Base-by-base conservation (phyloP, 1,140 invertebrate species). In the Sminthurinus signatus region DNA sequence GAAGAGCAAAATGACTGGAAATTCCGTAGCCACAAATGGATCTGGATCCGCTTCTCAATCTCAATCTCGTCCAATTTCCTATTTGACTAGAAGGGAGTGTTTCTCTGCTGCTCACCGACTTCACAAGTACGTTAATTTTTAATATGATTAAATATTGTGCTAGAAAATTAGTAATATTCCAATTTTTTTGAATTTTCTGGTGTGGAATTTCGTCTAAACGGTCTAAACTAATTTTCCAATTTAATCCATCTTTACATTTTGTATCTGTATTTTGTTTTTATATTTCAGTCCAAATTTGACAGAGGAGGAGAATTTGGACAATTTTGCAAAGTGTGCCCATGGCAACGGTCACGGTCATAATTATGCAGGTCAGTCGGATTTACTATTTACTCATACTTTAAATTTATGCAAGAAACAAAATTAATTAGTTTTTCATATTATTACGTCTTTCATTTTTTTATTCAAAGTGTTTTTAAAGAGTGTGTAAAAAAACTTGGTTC, bases 261-360 rank as follows among this genome's bases (percentile, higher is more conserved):
- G 14, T 19, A 15, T 14, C n/a, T 31, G 71, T 64, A 39, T 31
- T 48, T 63, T 70, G 59, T 51, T 73, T 65, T 71, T 70, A 75
- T 75, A 65, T 81, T 80, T 67, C 71, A 93, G 89, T 77, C 77
- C 79, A 44, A 77, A 82, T 50, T 79, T 96, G 50, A 83, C 75
- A 63, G 85, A 89, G 70, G 84, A 88, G 73, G 89, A 93, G 74
- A 96, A 97, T 74, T 75, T 79, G 74, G 76, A 83, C 72, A 79
- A 91, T 32, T 99, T 85, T 80, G 93, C 93, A 55, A 97, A 97
- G 80, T 99, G 96, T 74, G 97, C 97, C 74, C 93, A 97, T 79
- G 83, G 84, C 46, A 88, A 95, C 82, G 94, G 95, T 0, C 95
- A 99, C 81, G 96, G 96, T 15, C 96, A 98, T 74, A 98, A 98